phyloP scores from a whole-genome alignment of 2,113 vertebrate species.

The Caracal caracal region DNA sequence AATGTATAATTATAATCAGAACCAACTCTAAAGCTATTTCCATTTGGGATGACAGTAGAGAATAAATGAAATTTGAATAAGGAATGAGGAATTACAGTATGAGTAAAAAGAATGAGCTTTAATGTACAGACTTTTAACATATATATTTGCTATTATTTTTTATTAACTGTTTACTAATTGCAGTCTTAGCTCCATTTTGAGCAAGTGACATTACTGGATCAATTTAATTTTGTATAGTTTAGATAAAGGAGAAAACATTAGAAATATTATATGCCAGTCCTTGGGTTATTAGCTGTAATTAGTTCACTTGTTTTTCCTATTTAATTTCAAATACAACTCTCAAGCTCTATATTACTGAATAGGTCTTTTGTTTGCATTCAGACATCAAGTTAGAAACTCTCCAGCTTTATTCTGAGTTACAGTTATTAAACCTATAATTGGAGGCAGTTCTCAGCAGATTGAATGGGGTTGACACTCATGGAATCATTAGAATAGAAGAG shows the following conservation, averaged over 20 bases:
- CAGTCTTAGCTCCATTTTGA: conserved; percentile 17
- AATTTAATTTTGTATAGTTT: conserved; percentile 25
- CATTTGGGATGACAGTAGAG: not conserved
- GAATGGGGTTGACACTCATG: conserved; percentile 25
- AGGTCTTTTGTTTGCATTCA: conserved; percentile 60
- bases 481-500: conserved; percentile 52
- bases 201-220: conserved; percentile 17
- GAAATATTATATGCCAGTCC: not conserved
- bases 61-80: not conserved
- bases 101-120: not conserved
- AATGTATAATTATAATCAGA: not conserved
- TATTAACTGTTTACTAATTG: conserved; percentile 36
- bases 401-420: conserved; percentile 51
- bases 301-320: conserved; percentile 55
- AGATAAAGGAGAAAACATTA: conserved; percentile 9
- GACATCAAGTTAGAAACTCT: conserved; percentile 43
- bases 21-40: conserved; percentile 18
- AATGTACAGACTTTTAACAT: not conserved
- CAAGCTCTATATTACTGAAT: conserved; percentile 43
- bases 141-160: conserved; percentile 13
- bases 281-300: conserved; percentile 50
- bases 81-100: not conserved
- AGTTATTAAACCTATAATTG: conserved; percentile 62
- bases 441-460: conserved; percentile 52
- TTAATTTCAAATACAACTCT: conserved; percentile 57